These are phyloP conservation scores for Otus sunia DNA, from an alignment of 2,113 vertebrate species.

Conservation along the genomic window DNA sequence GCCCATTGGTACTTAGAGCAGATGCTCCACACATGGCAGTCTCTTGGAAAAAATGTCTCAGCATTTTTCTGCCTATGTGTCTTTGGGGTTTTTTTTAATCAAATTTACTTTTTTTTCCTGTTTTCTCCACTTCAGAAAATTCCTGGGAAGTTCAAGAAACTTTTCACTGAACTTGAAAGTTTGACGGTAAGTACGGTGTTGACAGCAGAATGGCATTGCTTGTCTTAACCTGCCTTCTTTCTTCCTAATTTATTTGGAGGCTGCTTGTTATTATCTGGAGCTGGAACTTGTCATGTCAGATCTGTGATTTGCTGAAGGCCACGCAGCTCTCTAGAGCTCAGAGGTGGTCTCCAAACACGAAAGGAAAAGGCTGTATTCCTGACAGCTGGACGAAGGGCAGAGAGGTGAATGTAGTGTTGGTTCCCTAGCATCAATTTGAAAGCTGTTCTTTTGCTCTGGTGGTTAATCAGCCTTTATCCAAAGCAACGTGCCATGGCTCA, in stretches of 20 bases:
- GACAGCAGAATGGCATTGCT: background rate
- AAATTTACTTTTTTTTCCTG: background rate
- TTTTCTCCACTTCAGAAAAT: slow-evolving; percentile 84
- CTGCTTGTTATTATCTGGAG: background rate
- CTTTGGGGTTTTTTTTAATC: background rate
- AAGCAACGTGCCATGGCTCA: background rate
- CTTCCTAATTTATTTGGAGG: background rate
- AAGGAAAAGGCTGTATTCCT: background rate
- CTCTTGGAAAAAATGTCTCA: background rate
- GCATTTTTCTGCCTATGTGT: background rate
- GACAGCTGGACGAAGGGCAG: background rate
- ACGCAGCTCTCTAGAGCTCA: background rate
- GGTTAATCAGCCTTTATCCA: background rate
- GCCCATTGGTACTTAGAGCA: background rate
- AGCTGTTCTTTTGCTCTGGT: background rate
- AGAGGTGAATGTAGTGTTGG: accelerated
- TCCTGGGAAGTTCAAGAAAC: slow-evolving; percentile 95
- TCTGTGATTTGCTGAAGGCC: background rate
- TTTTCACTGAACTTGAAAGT: slow-evolving; percentile 95
- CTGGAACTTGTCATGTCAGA: background rate
- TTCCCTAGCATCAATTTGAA: background rate
- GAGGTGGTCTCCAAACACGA: background rate
- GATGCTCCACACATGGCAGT: background rate
- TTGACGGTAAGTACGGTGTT: slow-evolving; percentile 83
- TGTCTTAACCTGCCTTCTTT: background rate